Evolutionary conservation across 64 coral and sea anemone genomes (phyloP), one percentile per base, ranked within the genome.

Genomic region (Cladopsammia gracilis): DNA sequence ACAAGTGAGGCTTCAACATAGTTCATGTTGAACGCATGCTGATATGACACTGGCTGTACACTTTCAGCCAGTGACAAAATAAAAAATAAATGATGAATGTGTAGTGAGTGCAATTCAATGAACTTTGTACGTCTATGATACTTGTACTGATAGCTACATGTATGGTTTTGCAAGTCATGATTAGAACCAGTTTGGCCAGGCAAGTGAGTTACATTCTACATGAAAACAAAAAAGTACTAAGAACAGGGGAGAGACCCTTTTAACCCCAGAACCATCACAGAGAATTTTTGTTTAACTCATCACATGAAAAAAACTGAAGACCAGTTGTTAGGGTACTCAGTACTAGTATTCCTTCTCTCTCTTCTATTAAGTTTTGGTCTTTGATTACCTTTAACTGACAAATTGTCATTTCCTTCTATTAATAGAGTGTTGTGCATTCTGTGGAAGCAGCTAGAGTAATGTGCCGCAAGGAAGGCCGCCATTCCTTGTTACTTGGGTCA

Each of bases 361-460:
- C 58, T 79, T 59, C 58, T 0, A 10, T 12, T 79, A 13, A 58
- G 58, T 58, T 25, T 75, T 11, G 45, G 71, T 75, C 12, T 48
- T 11, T 75, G 45, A 25, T 72, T 20, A 75, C 45, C 47, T 75
- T 48, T 75, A 75, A 75, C 43, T 48, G 45, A 75, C 43, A 48
- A 47, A 75, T 48, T 16, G 12, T 89, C 25, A 62, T 66, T 79
- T 24, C 58, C 20, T 89, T 89, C 64, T 64, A 23, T 89, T 56
- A 88, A 56, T 75, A 91, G 89, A 77, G 89, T 19, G 82, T 91
- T 72, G 76, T 91, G 62, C 53, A n/a, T 25, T 82, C 89, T 91
- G 77, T 80, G 22, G 76, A 91, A 52, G 23, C 51, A 49, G 89
- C 89, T 49, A 91, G 64, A 48, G 66, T 11, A 56, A 62, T 82